A percentile compares a stretch with the other conserved stretches of the same genome.
Conservation (phyloP, 2,888 invertebrate genomes). For the Norana najaformis region DNA sequence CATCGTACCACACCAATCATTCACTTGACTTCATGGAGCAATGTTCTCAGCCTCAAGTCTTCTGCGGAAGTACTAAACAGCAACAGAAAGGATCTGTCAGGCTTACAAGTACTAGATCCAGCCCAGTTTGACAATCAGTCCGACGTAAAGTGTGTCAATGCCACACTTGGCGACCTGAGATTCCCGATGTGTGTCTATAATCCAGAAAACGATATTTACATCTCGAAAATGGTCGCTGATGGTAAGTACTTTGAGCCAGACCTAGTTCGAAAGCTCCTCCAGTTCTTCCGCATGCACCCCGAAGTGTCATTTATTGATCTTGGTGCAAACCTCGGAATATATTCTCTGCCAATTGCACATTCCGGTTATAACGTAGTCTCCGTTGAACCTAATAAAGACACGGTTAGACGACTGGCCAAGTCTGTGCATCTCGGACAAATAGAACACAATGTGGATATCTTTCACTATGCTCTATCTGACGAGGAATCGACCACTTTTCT, state of each 20-base stretch:
- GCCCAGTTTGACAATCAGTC: neutral
- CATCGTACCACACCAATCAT: no score
- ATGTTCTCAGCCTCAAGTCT: no score
- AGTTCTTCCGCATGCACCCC: neutral
- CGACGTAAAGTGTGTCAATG: neutral
- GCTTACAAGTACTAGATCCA: neutral
- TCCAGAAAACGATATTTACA: neutral
- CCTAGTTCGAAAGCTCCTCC: neutral
- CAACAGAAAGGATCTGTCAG: neutral
- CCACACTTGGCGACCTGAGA: neutral
- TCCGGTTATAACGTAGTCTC: neutral
- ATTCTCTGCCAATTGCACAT: slow-evolving; percentile 14
- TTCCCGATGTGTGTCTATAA: neutral
- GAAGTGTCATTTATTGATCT: neutral
- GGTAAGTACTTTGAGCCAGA: neutral
- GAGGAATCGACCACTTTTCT: neutral
- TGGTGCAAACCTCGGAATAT: neutral
- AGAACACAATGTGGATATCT: neutral
- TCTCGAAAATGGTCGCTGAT: neutral
- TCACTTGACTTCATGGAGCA: no score
- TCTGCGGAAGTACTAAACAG: neutral
- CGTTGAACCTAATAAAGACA: neutral
- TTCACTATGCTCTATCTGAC: neutral
- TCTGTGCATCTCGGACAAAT: neutral
- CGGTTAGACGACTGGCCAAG: slow-evolving; percentile 5